Evolutionary conservation across 2,797 vertebrate species (phyloP).

Genomic region (Alosa sapidissima): DNA sequence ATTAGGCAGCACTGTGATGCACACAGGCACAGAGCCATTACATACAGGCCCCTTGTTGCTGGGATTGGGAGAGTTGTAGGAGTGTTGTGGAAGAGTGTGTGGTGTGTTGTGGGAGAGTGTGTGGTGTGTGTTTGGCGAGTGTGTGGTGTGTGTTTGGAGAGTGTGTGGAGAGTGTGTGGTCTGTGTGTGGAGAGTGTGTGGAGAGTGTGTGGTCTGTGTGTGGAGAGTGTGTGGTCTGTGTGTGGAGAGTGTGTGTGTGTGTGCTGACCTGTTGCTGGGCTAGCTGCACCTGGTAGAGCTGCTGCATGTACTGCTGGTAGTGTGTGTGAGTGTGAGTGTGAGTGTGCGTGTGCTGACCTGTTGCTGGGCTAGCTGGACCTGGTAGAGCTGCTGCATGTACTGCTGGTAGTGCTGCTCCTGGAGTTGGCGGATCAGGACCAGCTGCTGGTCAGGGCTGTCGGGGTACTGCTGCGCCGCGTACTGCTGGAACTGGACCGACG

Average conservation of each 20-base stretch:
- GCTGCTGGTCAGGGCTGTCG: slow-evolving; percentile 93
- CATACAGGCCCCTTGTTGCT: no score
- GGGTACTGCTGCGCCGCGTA: slow-evolving; percentile 98
- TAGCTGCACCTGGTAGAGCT: slow-evolving; percentile 91
- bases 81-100: no score
- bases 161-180: no score
- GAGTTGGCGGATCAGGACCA: slow-evolving; percentile 94
- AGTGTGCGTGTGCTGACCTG: slow-evolving; percentile 76
- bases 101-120: no score
- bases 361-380: slow-evolving; percentile 97
- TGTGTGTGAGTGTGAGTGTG: slow-evolving; percentile 52
- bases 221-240: no score
- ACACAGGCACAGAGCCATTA: no score
- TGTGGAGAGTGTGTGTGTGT: background rate
- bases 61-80: no score
- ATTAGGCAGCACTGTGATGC: no score
- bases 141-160: no score
- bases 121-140: no score
- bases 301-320: slow-evolving; percentile 99
- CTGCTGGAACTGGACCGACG: slow-evolving; percentile 97
- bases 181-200: no score
- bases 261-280: slow-evolving; percentile 92
- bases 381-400: slow-evolving; percentile 99
- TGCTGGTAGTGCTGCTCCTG: slow-evolving; percentile 99
- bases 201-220: no score